Evolutionary conservation across 2,113 vertebrate species (phyloP), one percentile per base, ranked within the genome.

Genomic region (Proteles cristata): DNA sequence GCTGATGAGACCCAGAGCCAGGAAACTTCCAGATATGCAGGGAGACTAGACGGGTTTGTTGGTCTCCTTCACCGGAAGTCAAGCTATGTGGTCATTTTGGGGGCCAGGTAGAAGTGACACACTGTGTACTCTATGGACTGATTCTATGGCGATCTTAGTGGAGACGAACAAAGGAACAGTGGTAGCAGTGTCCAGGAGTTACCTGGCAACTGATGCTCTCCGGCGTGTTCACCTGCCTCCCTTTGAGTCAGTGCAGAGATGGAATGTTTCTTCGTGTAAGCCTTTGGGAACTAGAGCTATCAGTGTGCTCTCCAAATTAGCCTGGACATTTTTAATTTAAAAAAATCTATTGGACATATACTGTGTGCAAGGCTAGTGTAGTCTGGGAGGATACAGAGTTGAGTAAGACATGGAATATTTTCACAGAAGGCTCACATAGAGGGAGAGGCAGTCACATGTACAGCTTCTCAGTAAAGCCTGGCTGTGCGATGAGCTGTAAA

Each of bases 11-110:
- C 17, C 55, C 8, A 2, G 39, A 58, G 55, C 14, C 80, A 58
- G 76, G 58, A 95, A 80, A 50, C 79, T 86, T 88, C 83, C 71
- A 91, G 19, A 85, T n/a, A 86, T 11, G 35, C 3, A 19, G 25
- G 55, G 61, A 86, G 11, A 17, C 81, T 31, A 74, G 61, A 21
- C 43, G 33, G 26, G 3, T 43, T 50, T 58, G 12, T 35, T 28
- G 35, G 31, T n/a, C 48, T 53, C 1, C 25, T 63, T 35, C 23
- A n/a, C 33, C 0, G 0, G 83, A 86, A 73, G 8, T 43, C 58
- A 55, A 71, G n/a, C 55, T 35, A 10, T 0, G 0, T 3, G 14
- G 11, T 53, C 58, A 58, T 53, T 73, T 16, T 69, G 7, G 68
- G 21, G 55, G 4, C 11, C 15, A 31, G 26, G 35, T 1, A 11